These are phyloP conservation scores for Paramuricea clavata DNA, from an alignment of 92 coral and sea anemone species.

Conservation along the genomic window DNA sequence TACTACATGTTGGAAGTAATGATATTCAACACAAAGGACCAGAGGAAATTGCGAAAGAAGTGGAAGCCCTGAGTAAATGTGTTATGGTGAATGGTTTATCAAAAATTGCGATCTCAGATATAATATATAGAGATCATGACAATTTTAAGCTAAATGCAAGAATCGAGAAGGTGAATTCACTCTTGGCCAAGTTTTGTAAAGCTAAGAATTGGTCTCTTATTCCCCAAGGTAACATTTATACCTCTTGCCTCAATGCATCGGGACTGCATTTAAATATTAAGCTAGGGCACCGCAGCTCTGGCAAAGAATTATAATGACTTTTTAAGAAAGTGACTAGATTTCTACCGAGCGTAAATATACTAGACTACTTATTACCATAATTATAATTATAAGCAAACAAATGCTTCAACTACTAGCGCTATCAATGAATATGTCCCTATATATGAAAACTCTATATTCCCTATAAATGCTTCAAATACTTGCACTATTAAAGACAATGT, in stretches of 20 bases:
- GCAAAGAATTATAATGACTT: no score
- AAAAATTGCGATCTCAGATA: background rate
- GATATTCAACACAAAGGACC: background rate
- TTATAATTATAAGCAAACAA: no score
- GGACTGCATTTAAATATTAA: background rate
- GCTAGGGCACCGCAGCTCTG: background rate
- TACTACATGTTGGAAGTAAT: background rate
- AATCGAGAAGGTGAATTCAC: background rate
- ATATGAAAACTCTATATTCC: background rate
- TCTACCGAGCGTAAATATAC: no score
- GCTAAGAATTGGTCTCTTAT: background rate
- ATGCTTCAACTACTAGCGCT: no score
- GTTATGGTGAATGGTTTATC: background rate
- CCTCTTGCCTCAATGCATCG: background rate
- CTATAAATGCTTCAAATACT: background rate
- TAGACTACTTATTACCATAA: no score
- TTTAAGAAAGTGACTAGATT: no score
- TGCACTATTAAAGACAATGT: background rate
- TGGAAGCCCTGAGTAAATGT: background rate
- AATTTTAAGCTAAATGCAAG: background rate
- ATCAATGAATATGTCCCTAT: background rate
- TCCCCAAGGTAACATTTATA: background rate
- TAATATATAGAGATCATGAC: background rate
- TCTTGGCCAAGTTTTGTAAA: background rate
- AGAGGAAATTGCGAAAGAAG: slow-evolving; percentile 6